A percentile compares a stretch with the other conserved stretches of the same genome.
Evolutionary conservation across 2,888 invertebrate species (phyloP).

Genomic region (Amitus sp.): DNA sequence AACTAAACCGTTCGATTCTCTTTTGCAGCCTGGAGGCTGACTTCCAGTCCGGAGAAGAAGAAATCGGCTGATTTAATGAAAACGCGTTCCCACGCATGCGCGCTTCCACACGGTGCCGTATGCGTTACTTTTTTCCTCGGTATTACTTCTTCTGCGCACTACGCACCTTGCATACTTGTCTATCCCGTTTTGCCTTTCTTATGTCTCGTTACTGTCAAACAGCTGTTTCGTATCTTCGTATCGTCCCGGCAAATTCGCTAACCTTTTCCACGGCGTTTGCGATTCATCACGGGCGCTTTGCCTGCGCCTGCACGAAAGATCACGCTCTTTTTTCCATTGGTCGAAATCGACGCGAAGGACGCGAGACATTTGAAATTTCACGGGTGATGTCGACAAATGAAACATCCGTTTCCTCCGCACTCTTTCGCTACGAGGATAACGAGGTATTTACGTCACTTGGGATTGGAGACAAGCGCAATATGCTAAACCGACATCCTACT

Average conservation of each 20-base stretch:
- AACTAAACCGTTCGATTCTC: slow-evolving; percentile 4
- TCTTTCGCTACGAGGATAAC: slow-evolving; percentile 5
- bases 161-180: slow-evolving; percentile 43
- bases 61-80: slow-evolving; percentile 57
- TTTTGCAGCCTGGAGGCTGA: slow-evolving; percentile 3
- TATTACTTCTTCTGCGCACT: slow-evolving; percentile 28
- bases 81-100: slow-evolving; percentile 60
- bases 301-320: too few relatives aligned
- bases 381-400: not conserved
- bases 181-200: slow-evolving; percentile 36
- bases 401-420: not conserved
- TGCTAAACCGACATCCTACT: slow-evolving; percentile 1
- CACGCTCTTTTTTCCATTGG: not conserved
- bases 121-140: slow-evolving; percentile 34
- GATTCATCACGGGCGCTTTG: slow-evolving; percentile 6
- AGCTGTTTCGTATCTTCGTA: slow-evolving; percentile 28
- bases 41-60: not conserved
- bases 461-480: slow-evolving; percentile 11
- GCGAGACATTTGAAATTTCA: not conserved
- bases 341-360: not conserved
- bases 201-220: slow-evolving; percentile 34
- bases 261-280: slow-evolving; percentile 13
- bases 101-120: slow-evolving; percentile 43
- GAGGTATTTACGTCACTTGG: slow-evolving; percentile 10
- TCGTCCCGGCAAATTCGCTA: slow-evolving; percentile 38